Percentiles rank a stretch among this genome's conserved stretches.
phyloP scores from a whole-genome alignment of 2,113 vertebrate genomes.

The Origma solitaria region DNA sequence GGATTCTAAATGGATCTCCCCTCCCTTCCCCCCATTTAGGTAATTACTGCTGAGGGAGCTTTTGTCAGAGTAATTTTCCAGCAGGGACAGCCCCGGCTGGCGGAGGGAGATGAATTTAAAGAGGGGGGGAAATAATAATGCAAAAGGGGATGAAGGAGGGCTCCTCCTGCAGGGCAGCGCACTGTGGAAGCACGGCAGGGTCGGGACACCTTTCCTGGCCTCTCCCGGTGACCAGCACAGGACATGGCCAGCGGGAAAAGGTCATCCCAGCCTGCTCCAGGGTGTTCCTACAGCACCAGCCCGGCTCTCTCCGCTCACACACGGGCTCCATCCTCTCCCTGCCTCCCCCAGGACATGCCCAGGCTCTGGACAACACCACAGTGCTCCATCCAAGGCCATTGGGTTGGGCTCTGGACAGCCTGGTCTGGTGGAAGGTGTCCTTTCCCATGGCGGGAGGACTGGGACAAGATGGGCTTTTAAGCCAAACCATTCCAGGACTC shows the following conservation, averaged over 20 bases:
- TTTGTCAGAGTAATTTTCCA: constrained; percentile 89
- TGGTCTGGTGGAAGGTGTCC: accelerated
- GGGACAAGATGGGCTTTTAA: neutral
- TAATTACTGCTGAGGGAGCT: constrained; percentile 95
- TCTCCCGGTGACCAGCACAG: neutral
- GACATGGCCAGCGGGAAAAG: neutral
- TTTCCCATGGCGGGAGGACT: neutral
- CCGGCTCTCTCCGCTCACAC: neutral
- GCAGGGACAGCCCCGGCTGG: constrained; percentile 70
- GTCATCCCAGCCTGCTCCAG: neutral
- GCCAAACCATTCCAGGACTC: neutral
- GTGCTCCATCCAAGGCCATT: neutral
- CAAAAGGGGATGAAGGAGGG: neutral
- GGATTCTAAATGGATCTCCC: constrained; percentile 92
- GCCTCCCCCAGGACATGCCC: neutral
- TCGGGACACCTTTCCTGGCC: neutral
- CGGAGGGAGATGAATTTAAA: constrained; percentile 62
- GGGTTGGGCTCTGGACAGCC: neutral
- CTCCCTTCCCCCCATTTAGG: constrained; percentile 88
- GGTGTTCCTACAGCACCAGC: neutral
- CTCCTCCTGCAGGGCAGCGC: neutral
- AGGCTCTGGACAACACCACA: neutral
- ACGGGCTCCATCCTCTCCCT: neutral
- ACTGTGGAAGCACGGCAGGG: neutral
- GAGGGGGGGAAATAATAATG: constrained; percentile 1